Percentiles rank a stretch among this genome's conserved stretches.
Conservation (phyloP, 2,888 invertebrate species). For the Blastobasis lacticolella region DNA sequence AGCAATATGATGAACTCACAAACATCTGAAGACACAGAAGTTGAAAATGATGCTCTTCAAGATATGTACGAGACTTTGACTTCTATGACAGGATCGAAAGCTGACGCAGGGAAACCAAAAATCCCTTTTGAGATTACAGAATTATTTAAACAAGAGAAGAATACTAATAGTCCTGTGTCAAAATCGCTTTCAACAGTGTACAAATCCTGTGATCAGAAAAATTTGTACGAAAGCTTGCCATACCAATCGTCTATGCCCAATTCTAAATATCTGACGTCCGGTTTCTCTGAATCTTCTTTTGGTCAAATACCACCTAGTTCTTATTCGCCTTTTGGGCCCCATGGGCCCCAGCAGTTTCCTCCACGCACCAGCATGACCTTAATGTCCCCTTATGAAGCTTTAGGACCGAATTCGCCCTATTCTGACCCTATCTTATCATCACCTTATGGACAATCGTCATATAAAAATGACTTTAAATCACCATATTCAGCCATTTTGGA, state of each 20-base stretch:
- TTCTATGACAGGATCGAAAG: background rate
- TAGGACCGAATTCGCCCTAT: conserved; percentile 22
- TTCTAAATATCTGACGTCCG: conserved; percentile 25
- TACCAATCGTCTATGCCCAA: conserved; percentile 5
- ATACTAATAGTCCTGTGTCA: background rate
- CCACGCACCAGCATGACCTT: conserved; percentile 26
- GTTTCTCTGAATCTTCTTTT: conserved; percentile 16
- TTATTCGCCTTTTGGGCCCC: background rate
- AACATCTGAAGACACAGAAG: conserved; percentile 1
- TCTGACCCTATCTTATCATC: conserved; percentile 21
- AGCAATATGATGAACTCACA: conserved; percentile 43
- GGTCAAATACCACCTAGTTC: conserved; percentile 8
- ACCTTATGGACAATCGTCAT: conserved; percentile 16
- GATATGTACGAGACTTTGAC: background rate
- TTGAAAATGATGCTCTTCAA: background rate
- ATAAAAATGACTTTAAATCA: conserved; percentile 40
- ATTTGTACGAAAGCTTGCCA: background rate
- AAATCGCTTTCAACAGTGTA: background rate
- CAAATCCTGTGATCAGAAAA: background rate
- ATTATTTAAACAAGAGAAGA: background rate
- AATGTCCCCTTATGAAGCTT: conserved; percentile 44
- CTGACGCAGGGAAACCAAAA: background rate
- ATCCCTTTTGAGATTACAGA: background rate
- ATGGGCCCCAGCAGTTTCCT: background rate
- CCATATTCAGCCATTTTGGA: conserved; percentile 39